Evolutionary conservation across 2,888 invertebrate species (phyloP).

Genomic region (Tipula confusa): DNA sequence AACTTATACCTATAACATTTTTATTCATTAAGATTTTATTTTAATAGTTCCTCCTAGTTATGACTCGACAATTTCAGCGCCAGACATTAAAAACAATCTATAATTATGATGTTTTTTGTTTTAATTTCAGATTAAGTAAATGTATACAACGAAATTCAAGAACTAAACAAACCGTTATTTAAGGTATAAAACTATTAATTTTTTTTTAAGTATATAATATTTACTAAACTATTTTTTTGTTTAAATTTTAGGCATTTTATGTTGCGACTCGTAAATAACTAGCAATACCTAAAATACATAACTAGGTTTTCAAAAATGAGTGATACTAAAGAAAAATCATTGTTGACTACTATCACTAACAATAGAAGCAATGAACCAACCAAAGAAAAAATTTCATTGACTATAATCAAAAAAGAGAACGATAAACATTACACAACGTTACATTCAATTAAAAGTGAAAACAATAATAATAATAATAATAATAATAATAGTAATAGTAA

Average conservation of each 20-base stretch:
- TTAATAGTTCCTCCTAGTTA: too few species aligned
- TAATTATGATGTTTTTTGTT: too few species aligned
- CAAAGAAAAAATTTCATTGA: neutral
- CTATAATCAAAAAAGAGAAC: neutral
- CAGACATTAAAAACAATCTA: too few species aligned
- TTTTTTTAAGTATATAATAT: neutral
- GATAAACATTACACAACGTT: slow-evolving; percentile 1
- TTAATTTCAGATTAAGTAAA: neutral
- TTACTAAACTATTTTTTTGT: neutral
- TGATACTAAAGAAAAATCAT: neutral
- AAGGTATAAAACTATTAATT: neutral
- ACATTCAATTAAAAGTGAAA: slow-evolving; percentile 14
- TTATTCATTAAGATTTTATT: too few species aligned
- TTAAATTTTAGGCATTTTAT: neutral
- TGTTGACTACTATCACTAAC: neutral
- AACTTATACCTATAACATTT: too few species aligned
- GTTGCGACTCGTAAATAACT: neutral
- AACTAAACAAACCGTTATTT: neutral
- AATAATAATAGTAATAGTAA: neutral
- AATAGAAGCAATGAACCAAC: neutral
- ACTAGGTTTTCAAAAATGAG: neutral
- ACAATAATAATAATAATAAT: neutral
- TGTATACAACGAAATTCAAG: neutral
- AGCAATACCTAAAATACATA: neutral
- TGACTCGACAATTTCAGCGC: too few species aligned